A percentile compares a stretch with the other conserved stretches of the same genome.
phyloP scores from a whole-genome alignment of 1,140 invertebrate genomes.

The Eubasilissa regina region DNA sequence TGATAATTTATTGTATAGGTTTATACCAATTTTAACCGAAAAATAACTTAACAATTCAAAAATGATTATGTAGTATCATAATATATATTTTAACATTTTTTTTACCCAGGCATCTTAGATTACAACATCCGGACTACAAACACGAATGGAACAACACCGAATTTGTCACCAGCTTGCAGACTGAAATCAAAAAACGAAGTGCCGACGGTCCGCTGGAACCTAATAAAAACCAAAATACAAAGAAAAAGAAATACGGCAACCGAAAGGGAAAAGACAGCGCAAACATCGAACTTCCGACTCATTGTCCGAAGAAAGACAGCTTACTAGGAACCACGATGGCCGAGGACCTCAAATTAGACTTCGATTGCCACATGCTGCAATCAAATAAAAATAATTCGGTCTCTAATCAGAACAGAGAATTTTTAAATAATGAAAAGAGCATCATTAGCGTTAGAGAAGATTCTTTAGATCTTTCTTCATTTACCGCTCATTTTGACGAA shows the following conservation, averaged over 20 bases:
- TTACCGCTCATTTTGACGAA: constrained; percentile 42
- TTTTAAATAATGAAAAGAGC: constrained; percentile 13
- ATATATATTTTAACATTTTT: neutral
- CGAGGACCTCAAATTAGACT: constrained; percentile 9
- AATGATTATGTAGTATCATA: too few species aligned
- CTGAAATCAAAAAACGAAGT: constrained; percentile 7
- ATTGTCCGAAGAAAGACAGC: constrained; percentile 45
- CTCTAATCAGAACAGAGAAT: neutral
- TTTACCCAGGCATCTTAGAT: constrained; percentile 61
- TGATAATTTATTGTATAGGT: too few species aligned
- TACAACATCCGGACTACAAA: constrained; percentile 61
- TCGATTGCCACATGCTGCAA: neutral
- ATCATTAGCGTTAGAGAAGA: constrained; percentile 19
- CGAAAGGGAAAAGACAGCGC: neutral
- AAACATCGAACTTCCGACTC: constrained; percentile 19
- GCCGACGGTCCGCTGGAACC: neutral
- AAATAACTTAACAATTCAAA: too few species aligned
- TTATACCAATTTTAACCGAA: too few species aligned
- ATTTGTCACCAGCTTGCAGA: constrained; percentile 52
- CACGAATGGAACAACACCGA: constrained; percentile 57
- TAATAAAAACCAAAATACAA: constrained; percentile 16
- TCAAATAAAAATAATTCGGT: neutral
- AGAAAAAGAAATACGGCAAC: constrained; percentile 18
- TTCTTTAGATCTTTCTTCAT: constrained; percentile 39
- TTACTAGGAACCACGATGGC: constrained; percentile 33